These are phyloP conservation scores for Protonemura montana DNA, from an alignment of 2,888 invertebrate genomes.

Conservation along the genomic window DNA sequence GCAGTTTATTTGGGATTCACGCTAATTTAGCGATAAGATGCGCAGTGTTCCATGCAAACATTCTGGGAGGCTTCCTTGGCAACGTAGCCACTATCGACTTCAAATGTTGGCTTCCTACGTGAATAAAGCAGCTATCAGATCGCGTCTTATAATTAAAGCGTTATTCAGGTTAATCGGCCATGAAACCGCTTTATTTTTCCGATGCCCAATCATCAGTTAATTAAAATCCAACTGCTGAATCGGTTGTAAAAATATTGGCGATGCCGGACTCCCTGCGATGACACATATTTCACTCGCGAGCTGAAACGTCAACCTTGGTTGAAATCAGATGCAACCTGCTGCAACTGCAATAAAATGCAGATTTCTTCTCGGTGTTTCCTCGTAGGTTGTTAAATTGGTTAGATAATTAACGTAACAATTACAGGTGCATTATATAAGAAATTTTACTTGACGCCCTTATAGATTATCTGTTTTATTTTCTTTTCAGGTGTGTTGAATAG, in stretches of 20 bases:
- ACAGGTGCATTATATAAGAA: conserved; percentile 22
- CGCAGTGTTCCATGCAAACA: no score
- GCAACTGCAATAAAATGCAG: neutral
- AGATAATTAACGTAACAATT: conserved; percentile 21
- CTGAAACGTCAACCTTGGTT: neutral
- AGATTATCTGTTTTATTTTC: neutral
- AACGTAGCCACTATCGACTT: no score
- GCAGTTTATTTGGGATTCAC: no score
- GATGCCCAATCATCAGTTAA: neutral
- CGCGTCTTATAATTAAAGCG: neutral
- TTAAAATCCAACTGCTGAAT: neutral
- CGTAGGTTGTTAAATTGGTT: conserved; percentile 14
- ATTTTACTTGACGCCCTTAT: conserved; percentile 18
- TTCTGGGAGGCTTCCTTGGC: no score
- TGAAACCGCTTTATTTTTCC: neutral
- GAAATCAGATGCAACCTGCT: conserved; percentile 3
- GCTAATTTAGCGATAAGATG: no score
- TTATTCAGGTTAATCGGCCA: conserved; percentile 2
- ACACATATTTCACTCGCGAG: conserved; percentile 19
- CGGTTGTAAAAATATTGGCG: neutral
- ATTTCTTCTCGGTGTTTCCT: neutral
- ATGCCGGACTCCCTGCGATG: conserved; percentile 22
- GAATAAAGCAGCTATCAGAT: neutral
- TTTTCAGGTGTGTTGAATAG: conserved; percentile 1
- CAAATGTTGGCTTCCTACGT: neutral